Evolutionary conservation across 2,797 vertebrate genomes (phyloP).

Genomic region (Psittacula echo): DNA sequence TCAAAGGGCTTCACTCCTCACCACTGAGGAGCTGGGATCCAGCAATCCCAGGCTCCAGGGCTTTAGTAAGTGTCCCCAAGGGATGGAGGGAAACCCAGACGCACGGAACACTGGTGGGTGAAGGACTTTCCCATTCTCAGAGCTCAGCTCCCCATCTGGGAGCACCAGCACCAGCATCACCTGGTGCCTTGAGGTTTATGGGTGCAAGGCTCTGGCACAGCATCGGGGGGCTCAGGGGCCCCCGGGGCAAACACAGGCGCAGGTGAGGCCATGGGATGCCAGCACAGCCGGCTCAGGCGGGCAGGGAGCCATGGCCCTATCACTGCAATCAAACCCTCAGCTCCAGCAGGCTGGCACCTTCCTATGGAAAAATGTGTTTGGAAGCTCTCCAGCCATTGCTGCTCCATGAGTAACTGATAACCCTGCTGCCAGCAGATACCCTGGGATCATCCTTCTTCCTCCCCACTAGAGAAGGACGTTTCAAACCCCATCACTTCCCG

Average conservation of each 20-base stretch:
- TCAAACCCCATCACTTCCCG: not conserved
- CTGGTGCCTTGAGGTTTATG: not conserved
- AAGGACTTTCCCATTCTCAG: not conserved
- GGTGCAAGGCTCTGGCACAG: not conserved
- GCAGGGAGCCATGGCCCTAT: not conserved
- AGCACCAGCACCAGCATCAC: not conserved
- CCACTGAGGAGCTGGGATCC: not conserved
- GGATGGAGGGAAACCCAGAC: not conserved
- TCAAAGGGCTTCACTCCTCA: not conserved
- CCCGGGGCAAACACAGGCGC: not conserved
- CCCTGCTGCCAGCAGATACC: not conserved
- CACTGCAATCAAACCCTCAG: not conserved
- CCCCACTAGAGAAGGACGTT: fast-evolving
- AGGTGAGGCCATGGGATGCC: constrained; percentile 9
- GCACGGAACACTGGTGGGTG: not conserved
- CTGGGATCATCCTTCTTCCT: not conserved
- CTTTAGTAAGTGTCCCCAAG: not conserved
- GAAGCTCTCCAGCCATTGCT: not conserved
- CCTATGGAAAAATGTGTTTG: constrained; percentile 27
- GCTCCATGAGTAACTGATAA: not conserved
- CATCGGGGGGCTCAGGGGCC: fast-evolving
- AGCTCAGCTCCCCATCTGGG: not conserved
- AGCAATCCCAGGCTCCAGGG: not conserved
- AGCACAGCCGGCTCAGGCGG: not conserved
- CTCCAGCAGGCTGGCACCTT: not conserved